A percentile compares a stretch with the other conserved stretches of the same genome.
Conservation (phyloP, 2,113 vertebrate genomes). For the Nematolebias whitei region DNA sequence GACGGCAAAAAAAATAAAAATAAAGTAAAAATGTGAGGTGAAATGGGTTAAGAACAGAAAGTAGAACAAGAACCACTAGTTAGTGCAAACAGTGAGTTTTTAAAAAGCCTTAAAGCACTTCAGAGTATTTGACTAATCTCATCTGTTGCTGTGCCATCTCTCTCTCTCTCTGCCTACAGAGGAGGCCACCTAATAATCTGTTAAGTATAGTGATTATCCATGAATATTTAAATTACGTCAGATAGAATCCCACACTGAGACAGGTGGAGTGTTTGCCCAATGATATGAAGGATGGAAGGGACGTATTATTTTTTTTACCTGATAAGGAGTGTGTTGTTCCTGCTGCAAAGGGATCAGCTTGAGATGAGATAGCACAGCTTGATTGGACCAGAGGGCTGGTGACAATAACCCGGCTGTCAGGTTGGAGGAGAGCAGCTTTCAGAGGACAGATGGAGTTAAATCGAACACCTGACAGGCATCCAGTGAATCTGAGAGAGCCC, state of each 20-base stretch:
- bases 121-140: conserved; percentile 30
- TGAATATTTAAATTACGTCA: conserved; percentile 24
- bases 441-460: conserved; percentile 91
- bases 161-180: conserved; percentile 33
- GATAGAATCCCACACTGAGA: neutral
- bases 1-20: neutral
- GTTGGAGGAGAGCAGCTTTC: conserved; percentile 87
- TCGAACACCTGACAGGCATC: conserved; percentile 92
- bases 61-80: conserved; percentile 25
- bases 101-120: conserved; percentile 30
- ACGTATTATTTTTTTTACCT: conserved; percentile 76
- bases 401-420: conserved; percentile 80
- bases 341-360: conserved; percentile 81
- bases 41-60: neutral
- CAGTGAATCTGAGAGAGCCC: conserved; percentile 86
- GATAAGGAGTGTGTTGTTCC: conserved; percentile 90
- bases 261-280: neutral
- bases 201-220: conserved; percentile 42
- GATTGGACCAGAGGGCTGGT: conserved; percentile 85
- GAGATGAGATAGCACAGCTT: conserved; percentile 82
- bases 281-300: neutral
- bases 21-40: neutral
- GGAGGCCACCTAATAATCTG: conserved; percentile 59
- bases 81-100: too few species aligned
- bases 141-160: conserved; percentile 39